Percentiles rank a stretch among this genome's conserved stretches.
Conservation (phyloP, 2,797 vertebrate genomes). For the Fistularia commersonii region DNA sequence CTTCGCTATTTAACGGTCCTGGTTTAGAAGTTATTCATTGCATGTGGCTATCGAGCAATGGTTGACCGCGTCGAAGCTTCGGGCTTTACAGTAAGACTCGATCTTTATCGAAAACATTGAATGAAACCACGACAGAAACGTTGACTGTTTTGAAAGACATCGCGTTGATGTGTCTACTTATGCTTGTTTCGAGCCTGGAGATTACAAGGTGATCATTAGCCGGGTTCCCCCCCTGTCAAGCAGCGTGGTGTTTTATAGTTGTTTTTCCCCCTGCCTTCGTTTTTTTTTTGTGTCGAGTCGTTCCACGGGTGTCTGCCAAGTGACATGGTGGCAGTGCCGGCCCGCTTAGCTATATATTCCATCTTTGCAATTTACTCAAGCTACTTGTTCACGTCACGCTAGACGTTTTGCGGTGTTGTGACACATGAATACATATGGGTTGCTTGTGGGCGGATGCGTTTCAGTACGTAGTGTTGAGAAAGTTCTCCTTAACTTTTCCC, state of each 20-base stretch:
- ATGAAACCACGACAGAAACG: not conserved
- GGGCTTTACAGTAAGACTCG: not conserved
- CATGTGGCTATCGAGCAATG: slow-evolving; percentile 2
- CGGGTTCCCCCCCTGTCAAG: slow-evolving; percentile 5
- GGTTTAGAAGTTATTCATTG: slow-evolving; percentile 36
- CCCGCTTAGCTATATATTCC: not conserved
- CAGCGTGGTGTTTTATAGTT: slow-evolving; percentile 45
- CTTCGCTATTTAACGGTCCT: slow-evolving; percentile 4
- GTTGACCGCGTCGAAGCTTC: slow-evolving; percentile 11
- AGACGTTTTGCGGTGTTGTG: slow-evolving; percentile 39
- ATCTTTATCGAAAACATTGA: not conserved
- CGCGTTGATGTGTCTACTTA: not conserved
- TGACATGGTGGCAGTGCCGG: slow-evolving; percentile 43
- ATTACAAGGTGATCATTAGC: slow-evolving; percentile 11
- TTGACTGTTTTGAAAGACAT: not conserved
- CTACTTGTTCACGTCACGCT: slow-evolving; percentile 20
- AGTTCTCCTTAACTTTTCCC: slow-evolving; percentile 10
- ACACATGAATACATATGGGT: slow-evolving; percentile 41
- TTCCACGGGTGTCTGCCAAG: slow-evolving; percentile 27
- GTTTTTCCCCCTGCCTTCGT: slow-evolving; percentile 26
- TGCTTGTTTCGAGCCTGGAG: slow-evolving; percentile 9
- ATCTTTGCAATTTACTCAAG: not conserved
- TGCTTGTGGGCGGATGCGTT: slow-evolving; percentile 24
- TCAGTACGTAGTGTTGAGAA: slow-evolving; percentile 25
- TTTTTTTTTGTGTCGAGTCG: slow-evolving; percentile 20